Evolutionary conservation across 2,888 invertebrate genomes (phyloP).

Genomic region (Eupithecia abbreviata): DNA sequence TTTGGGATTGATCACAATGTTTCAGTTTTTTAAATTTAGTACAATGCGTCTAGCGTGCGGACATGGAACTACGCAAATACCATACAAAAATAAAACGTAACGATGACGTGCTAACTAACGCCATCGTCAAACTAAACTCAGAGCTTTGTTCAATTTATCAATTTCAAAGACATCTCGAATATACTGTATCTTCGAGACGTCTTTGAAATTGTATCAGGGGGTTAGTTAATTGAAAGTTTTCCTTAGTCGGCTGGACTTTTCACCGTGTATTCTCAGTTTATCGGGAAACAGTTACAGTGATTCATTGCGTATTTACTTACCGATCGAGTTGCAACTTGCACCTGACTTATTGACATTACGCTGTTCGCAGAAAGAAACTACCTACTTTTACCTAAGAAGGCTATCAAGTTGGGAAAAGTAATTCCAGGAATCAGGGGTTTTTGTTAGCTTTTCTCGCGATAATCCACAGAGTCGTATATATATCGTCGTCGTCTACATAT

Average conservation of each 20-base stretch:
- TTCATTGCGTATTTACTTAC: constrained; percentile 76
- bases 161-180: too few relatives aligned
- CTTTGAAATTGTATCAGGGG: neutral
- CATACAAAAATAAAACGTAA: too few relatives aligned
- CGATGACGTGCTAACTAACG: neutral
- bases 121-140: neutral
- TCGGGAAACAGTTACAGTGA: constrained; percentile 80
- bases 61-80: too few relatives aligned
- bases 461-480: too few relatives aligned
- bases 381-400: neutral
- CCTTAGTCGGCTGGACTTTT: neutral
- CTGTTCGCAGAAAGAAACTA: constrained; percentile 26
- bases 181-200: neutral
- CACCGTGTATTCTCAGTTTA: constrained; percentile 48
- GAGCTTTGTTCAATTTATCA: neutral
- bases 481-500: too few relatives aligned
- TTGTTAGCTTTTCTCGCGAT: too few relatives aligned
- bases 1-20: too few relatives aligned
- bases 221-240: neutral
- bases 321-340: constrained; percentile 55
- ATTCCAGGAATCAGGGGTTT: neutral
- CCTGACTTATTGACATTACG: constrained; percentile 42
- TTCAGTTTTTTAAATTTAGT: too few relatives aligned
- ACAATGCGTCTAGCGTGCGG: too few relatives aligned
- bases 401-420: neutral